Conservation (phyloP, 2,797 vertebrate genomes). For the Gadopsis marmoratus region DNA sequence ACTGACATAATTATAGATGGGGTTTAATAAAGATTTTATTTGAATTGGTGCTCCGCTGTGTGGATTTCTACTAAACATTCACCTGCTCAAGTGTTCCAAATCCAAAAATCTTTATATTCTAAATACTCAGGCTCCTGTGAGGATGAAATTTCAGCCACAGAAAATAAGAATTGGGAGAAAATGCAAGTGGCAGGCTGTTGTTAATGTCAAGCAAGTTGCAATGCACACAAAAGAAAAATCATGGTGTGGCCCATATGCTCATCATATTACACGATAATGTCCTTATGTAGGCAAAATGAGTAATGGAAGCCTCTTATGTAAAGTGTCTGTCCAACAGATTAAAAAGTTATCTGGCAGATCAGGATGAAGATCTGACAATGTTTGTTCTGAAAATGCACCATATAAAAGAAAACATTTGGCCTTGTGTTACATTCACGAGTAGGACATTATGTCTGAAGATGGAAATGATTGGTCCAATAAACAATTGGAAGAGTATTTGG, state of each 20-base stretch:
- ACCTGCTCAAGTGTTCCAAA: not conserved
- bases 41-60: not conserved
- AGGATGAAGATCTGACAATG: slow-evolving; percentile 1
- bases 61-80: not conserved
- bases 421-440: not conserved
- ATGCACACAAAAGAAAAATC: not conserved
- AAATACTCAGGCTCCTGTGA: not conserved
- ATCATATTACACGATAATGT: not conserved
- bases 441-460: not conserved
- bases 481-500: not conserved
- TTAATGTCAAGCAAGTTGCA: not conserved
- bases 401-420: not conserved
- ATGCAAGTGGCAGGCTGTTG: not conserved
- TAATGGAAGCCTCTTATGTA: not conserved
- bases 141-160: not conserved
- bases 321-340: not conserved
- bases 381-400: not conserved
- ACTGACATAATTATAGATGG: not conserved
- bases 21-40: slow-evolving; percentile 46
- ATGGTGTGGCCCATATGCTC: not conserved
- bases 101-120: not conserved
- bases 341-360: not conserved
- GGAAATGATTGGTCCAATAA: not conserved
- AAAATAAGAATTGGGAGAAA: not conserved
- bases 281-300: slow-evolving; percentile 1